Evolutionary conservation across 2,888 invertebrate species (phyloP).

Genomic region (Hemaris fuciformis): DNA sequence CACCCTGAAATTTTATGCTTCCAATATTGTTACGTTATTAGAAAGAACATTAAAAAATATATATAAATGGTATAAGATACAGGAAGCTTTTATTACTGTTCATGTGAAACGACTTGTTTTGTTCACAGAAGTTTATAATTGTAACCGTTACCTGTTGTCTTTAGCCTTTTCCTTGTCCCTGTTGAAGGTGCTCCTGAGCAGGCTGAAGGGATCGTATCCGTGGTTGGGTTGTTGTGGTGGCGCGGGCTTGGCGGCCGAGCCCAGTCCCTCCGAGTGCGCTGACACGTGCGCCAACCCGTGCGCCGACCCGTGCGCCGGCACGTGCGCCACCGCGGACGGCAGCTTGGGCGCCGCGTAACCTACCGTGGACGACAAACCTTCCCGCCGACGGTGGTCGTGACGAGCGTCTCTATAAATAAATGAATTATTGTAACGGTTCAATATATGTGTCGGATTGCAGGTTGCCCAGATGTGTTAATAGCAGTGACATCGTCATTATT

Average conservation of each 20-base stretch:
- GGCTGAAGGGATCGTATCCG: conserved; percentile 64
- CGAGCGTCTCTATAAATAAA: not conserved
- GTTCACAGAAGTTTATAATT: too few species aligned
- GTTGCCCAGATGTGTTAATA: too few species aligned
- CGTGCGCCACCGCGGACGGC: conserved; percentile 42
- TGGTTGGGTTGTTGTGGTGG: conserved; percentile 25
- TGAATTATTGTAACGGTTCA: too few species aligned
- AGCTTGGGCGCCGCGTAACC: conserved; percentile 39
- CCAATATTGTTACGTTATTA: too few species aligned
- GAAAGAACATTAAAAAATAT: too few species aligned
- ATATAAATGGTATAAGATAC: too few species aligned
- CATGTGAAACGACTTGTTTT: too few species aligned
- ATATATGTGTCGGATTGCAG: too few species aligned
- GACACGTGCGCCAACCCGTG: conserved; percentile 40
- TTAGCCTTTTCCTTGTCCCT: conserved; percentile 27
- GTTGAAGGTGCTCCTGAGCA: conserved; percentile 67
- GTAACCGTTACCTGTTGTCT: conserved; percentile 23
- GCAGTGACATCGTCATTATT: too few species aligned
- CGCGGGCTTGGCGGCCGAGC: conserved; percentile 14
- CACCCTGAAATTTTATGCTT: too few species aligned
- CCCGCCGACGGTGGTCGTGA: conserved; percentile 40
- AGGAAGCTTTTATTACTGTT: too few species aligned
- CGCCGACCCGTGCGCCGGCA: conserved; percentile 39
- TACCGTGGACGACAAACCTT: conserved; percentile 45
- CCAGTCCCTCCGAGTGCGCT: conserved; percentile 30